Evolutionary conservation across 1,140 invertebrate species (phyloP), one percentile per base, ranked within the genome.

Genomic region (Neodiprion lecontei): DNA sequence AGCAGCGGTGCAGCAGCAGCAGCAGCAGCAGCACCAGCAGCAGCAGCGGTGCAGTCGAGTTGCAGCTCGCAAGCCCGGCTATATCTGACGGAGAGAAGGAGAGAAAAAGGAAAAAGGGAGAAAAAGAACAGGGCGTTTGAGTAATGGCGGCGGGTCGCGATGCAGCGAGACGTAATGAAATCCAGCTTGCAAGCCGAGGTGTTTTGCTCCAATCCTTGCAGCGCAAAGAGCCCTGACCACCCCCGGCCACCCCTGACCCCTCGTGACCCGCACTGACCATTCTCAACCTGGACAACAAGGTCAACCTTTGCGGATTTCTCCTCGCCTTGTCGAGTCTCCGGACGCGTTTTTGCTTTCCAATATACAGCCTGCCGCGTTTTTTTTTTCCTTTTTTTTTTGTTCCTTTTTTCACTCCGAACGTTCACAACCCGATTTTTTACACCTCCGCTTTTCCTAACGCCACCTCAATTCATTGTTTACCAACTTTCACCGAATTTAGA

Each of bases 401-500:
- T 11, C 50, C 73, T 17, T 61, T 69, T 53, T 40, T 74, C 65
- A 28, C 69, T 8, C 11, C 7, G 28, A 9, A 48, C 69, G 53
- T 50, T 10, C 69, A 14, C 61, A 68, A 73, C 72, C 72, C 73
- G 61, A 61, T 76, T 80, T 78, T 80, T 80, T 81, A 70, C 77
- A 72, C 68, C 21, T 61, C n/a, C 53, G 53, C 11, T n/a, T n/a
- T 61, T 61, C 74, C 73, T 65, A 66, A 65, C 71, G 48, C 50
- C 28, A 17, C 48, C 67, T 67, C 48, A 70, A 67, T 67, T 40
- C 80, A 82, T 86, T 86, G 85, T 86, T 83, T 83, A 79, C 77
- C 77, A 80, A 85, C 84, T 87, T 86, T 86, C 84, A 79, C 84
- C 73, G 28, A 40, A 40, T 40, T 40, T 40, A 40, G 28, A 40